Conservation (phyloP, 2,113 vertebrate genomes). For the Cyanoramphus novaezelandiae region DNA sequence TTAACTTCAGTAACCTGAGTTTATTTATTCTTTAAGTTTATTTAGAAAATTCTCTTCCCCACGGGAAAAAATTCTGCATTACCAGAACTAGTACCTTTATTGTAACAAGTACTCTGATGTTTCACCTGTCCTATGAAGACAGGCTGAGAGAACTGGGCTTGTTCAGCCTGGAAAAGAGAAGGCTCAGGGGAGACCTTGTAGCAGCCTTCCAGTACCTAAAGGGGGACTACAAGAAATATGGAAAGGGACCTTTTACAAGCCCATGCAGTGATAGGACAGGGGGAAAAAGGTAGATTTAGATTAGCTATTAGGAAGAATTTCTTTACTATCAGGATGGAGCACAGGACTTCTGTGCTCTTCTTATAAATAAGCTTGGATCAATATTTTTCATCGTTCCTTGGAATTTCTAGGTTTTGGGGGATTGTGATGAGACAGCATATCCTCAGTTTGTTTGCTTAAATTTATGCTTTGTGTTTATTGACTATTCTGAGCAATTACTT, state of each 20-base stretch:
- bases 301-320: background rate
- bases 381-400: background rate
- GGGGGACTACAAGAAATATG: background rate
- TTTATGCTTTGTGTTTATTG: background rate
- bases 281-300: background rate
- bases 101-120: background rate
- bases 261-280: background rate
- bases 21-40: background rate
- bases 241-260: background rate
- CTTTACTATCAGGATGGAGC: background rate
- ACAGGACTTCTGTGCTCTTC: background rate
- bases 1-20: background rate
- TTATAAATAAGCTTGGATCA: background rate
- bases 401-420: background rate
- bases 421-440: background rate
- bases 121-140: background rate
- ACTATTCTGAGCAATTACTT: background rate
- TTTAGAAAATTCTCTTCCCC: background rate
- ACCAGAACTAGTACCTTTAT: background rate
- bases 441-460: background rate
- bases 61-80: background rate
- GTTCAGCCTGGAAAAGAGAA: background rate
- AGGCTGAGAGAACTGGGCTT: background rate
- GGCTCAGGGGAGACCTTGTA: background rate
- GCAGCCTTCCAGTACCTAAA: background rate